Percentiles rank a stretch among this genome's conserved stretches.
Conservation (phyloP, 2,113 vertebrate genomes). For the Daphoenositta chrysoptera region DNA sequence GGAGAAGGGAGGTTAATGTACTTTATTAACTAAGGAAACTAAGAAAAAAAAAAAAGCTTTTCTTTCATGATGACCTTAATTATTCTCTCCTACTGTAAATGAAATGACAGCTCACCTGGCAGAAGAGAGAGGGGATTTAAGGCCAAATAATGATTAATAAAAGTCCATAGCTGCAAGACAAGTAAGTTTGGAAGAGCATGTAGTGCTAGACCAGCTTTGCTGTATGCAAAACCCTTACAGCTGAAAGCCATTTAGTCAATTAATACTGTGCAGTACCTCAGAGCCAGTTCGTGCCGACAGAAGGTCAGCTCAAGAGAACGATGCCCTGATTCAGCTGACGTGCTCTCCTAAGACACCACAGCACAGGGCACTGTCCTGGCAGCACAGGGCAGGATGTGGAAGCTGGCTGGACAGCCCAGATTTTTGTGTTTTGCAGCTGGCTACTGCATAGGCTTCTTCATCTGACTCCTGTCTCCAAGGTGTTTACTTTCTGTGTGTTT, state of each 20-base stretch:
- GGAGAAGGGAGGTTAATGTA: background rate
- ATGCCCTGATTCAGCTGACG: background rate
- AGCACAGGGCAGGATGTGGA: background rate
- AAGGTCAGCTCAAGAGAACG: background rate
- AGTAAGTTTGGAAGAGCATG: constrained; percentile 29
- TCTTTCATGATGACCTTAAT: background rate
- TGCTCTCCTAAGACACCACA: background rate
- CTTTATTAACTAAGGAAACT: constrained; percentile 13
- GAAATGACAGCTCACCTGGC: constrained; percentile 8
- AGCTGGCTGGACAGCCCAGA: background rate
- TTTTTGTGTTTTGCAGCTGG: background rate
- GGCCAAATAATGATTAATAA: constrained; percentile 17
- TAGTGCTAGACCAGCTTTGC: background rate
- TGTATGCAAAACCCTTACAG: background rate
- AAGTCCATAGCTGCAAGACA: constrained; percentile 14
- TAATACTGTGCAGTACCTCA: background rate
- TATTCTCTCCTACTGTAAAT: constrained; percentile 5
- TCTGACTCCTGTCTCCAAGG: background rate
- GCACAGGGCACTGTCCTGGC: background rate
- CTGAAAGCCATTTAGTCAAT: constrained; percentile 48
- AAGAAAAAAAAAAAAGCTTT: background rate
- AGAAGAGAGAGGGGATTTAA: constrained; percentile 1
- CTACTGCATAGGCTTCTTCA: background rate
- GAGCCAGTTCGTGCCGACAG: background rate
- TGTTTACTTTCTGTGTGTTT: background rate